Conservation (phyloP, 2,113 vertebrate genomes). For the Leptosomus discolor region DNA sequence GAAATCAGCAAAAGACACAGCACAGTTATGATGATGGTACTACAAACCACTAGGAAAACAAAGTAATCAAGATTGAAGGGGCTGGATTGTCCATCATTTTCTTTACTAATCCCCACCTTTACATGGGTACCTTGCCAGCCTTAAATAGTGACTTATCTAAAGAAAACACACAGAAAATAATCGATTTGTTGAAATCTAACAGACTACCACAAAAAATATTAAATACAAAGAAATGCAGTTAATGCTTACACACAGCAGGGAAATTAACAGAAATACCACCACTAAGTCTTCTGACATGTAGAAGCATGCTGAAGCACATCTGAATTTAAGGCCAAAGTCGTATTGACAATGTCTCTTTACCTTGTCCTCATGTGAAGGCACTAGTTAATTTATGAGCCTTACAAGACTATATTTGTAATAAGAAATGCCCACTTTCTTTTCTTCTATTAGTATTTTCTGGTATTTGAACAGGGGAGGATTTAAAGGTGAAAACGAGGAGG, state of each 20-base stretch:
- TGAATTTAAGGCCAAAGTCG: not conserved
- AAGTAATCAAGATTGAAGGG: not conserved
- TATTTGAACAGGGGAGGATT: not conserved
- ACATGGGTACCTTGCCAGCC: not conserved
- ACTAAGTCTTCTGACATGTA: fast-evolving
- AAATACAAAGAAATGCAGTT: not conserved
- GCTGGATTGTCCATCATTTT: not conserved
- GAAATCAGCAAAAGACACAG: not conserved
- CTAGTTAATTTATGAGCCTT: not conserved
- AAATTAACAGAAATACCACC: not conserved
- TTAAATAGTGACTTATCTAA: not conserved
- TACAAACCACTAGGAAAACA: not conserved
- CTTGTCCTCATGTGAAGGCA: not conserved
- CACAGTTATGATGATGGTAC: not conserved
- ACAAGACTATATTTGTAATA: not conserved
- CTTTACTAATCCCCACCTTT: not conserved
- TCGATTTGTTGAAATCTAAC: not conserved
- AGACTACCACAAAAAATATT: not conserved
- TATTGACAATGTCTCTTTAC: not conserved
- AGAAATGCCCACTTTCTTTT: not conserved
- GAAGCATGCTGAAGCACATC: not conserved
- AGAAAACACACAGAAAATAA: not conserved
- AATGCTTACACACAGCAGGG: not conserved
- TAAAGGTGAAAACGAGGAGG: not conserved
- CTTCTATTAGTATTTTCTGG: not conserved